phyloP scores from a whole-genome alignment of 2,797 vertebrate species.

The Cyprinella venusta region DNA sequence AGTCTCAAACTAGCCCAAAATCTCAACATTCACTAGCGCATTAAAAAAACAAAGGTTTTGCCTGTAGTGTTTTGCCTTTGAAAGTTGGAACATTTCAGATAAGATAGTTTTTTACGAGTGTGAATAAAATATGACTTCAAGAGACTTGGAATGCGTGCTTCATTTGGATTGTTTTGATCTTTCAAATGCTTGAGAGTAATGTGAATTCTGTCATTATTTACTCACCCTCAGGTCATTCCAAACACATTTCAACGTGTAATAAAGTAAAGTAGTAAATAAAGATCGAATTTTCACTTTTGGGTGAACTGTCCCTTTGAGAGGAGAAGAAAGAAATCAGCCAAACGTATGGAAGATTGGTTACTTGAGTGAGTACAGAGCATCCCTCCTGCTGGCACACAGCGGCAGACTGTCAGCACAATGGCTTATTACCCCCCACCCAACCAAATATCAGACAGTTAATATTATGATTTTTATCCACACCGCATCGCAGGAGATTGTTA shows the following conservation, averaged over 20 bases:
- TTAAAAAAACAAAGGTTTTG: not conserved
- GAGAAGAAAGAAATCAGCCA: not conserved
- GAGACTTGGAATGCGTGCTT: not conserved
- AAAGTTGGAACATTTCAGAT: not conserved
- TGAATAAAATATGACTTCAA: conserved; percentile 11
- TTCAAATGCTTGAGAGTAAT: not conserved
- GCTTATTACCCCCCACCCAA: not conserved
- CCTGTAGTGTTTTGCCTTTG: not conserved
- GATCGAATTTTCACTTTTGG: not conserved
- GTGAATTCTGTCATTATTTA: not conserved
- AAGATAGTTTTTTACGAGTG: not conserved
- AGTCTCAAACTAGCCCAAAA: not conserved
- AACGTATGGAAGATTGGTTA: not conserved
- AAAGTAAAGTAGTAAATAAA: not conserved
- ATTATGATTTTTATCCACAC: conserved; percentile 22
- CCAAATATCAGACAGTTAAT: conserved; percentile 3
- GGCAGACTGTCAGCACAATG: not conserved
- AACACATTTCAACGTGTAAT: not conserved
- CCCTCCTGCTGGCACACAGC: conserved; percentile 18
- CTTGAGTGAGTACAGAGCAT: conserved; percentile 1
- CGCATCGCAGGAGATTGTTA: conserved; percentile 15
- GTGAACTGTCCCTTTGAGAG: not conserved
- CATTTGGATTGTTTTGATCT: not conserved
- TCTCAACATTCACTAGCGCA: not conserved
- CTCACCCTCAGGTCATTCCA: not conserved